Evolutionary conservation across 2,797 vertebrate species (phyloP).

Genomic region (Pipistrellus pygmaeus): DNA sequence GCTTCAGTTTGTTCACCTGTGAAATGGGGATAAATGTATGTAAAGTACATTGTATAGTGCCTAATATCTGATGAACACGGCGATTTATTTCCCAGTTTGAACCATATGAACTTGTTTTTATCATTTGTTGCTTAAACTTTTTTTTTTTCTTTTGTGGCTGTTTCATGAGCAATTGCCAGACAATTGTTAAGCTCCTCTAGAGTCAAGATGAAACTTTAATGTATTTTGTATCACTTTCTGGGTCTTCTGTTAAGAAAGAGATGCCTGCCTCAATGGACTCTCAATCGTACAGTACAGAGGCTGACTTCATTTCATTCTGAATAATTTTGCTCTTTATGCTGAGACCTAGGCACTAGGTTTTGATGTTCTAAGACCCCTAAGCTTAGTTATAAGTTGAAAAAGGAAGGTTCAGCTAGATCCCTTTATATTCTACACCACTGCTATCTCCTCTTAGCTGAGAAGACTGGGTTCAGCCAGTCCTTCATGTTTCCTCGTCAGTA

Average conservation of each 20-base stretch:
- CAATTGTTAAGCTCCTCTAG: neutral
- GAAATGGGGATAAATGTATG: neutral
- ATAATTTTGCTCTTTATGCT: neutral
- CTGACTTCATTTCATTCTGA: neutral
- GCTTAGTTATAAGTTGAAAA: constrained; percentile 23
- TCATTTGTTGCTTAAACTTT: neutral
- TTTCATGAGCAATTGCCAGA: neutral
- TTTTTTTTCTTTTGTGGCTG: neutral
- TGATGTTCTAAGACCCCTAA: neutral
- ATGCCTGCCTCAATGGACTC: neutral
- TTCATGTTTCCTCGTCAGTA: neutral
- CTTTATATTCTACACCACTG: neutral
- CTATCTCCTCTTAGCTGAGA: neutral
- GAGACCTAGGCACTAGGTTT: neutral
- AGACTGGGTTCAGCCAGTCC: neutral
- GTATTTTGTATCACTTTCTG: neutral
- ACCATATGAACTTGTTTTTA: neutral
- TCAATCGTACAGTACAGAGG: neutral
- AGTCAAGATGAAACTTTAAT: neutral
- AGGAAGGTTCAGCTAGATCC: neutral
- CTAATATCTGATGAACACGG: neutral
- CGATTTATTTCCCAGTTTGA: neutral
- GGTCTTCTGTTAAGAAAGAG: neutral
- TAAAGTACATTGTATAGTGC: neutral
- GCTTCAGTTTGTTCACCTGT: neutral